Percentiles rank a stretch among this genome's conserved stretches.
These are phyloP conservation scores for Griposia aprilina DNA, from an alignment of 2,888 invertebrate species.

Conservation along the genomic window DNA sequence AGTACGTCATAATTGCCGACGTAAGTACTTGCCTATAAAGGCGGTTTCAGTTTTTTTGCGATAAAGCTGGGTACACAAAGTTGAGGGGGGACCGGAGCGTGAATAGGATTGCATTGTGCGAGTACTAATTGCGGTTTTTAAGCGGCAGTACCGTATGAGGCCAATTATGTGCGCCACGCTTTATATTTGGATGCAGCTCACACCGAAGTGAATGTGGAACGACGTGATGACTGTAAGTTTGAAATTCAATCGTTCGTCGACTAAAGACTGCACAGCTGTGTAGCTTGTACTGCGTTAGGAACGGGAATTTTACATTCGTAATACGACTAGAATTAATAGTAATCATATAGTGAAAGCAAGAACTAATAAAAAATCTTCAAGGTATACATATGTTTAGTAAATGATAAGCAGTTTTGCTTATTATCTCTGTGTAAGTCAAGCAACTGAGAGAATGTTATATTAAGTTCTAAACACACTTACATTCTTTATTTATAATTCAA, in stretches of 20 bases:
- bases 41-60: conserved; percentile 50
- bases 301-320: not conserved
- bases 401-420: no score
- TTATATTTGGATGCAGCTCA: conserved; percentile 55
- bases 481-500: not conserved
- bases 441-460: not conserved
- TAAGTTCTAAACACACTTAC: not conserved
- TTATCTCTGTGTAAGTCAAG: not conserved
- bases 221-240: not conserved
- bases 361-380: no score
- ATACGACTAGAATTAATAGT: not conserved
- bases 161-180: conserved; percentile 73
- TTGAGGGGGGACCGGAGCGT: conserved; percentile 47
- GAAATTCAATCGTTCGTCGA: not conserved
- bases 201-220: conserved; percentile 42
- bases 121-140: conserved; percentile 71
- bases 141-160: conserved; percentile 61
- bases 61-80: conserved; percentile 62
- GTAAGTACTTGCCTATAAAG: conserved; percentile 44
- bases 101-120: conserved; percentile 64
- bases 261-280: not conserved
- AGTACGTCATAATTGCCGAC: conserved; percentile 47
- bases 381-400: not conserved
- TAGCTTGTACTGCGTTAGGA: not conserved
- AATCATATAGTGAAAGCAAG: not conserved